Evolutionary conservation across 2,888 invertebrate genomes (phyloP).

Genomic region (Ophraella communa): DNA sequence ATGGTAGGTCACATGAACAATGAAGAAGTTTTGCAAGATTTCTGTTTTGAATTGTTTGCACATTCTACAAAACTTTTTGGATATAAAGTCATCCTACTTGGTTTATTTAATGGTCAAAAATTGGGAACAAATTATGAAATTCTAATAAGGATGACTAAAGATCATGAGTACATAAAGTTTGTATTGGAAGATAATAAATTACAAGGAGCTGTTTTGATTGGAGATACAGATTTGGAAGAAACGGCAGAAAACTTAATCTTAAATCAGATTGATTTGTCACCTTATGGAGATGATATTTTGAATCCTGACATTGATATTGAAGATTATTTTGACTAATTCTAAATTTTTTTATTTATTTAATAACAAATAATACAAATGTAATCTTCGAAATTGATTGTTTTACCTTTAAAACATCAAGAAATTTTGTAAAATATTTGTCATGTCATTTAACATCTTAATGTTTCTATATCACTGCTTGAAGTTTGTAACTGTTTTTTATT

Average conservation of each 20-base stretch:
- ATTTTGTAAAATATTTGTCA: too few species aligned
- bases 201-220: conserved; percentile 94
- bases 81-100: conserved; percentile 89
- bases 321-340: conserved; percentile 93
- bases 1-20: conserved; percentile 74
- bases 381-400: background rate
- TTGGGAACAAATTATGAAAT: conserved; percentile 82
- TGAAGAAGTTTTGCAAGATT: conserved; percentile 81
- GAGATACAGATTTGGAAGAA: conserved; percentile 97
- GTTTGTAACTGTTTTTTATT: too few species aligned
- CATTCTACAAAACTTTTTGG: conserved; percentile 96
- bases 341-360: too few species aligned
- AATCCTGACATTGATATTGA: conserved; percentile 97
- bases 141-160: conserved; percentile 81
- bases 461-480: too few species aligned
- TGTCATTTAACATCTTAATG: too few species aligned
- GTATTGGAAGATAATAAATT: conserved; percentile 83
- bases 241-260: conserved; percentile 97
- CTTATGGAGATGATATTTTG: conserved; percentile 89
- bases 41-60: conserved; percentile 96
- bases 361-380: background rate
- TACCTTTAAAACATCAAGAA: too few species aligned
- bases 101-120: conserved; percentile 92
- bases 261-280: conserved; percentile 88
- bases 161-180: conserved; percentile 85